These are phyloP conservation scores for Anguilla rostrata DNA, from an alignment of 2,113 vertebrate species.

Conservation along the genomic window DNA sequence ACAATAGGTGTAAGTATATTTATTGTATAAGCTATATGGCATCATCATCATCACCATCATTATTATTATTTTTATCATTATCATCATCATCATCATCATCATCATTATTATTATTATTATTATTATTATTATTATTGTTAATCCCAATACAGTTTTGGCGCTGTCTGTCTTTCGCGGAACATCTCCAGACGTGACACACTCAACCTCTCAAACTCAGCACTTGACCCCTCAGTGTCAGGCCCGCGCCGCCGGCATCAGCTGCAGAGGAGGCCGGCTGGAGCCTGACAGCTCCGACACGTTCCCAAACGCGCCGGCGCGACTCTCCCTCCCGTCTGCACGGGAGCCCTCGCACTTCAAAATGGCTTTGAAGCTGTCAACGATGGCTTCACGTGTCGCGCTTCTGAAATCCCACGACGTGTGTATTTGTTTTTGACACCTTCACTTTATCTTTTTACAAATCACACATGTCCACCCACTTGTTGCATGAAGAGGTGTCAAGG, in stretches of 20 bases:
- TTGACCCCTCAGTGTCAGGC: no score
- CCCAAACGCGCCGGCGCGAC: conserved; percentile 18
- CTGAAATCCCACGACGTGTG: conserved; percentile 33
- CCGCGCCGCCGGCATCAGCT: not conserved
- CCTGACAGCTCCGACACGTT: conserved; percentile 19
- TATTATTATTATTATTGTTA: no score
- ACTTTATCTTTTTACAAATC: conserved; percentile 10
- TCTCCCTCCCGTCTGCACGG: conserved; percentile 35
- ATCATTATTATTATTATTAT: no score
- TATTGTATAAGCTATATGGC: conserved; percentile 33
- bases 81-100: no score
- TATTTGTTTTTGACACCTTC: conserved; percentile 33
- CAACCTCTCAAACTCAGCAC: no score
- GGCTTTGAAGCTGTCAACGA: conserved; percentile 43
- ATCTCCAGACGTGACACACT: no score
- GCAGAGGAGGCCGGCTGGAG: conserved; percentile 7
- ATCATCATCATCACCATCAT: not conserved
- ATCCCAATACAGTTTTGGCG: no score
- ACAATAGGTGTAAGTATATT: conserved; percentile 35
- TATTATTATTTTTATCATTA: no score
- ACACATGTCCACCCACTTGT: conserved; percentile 19
- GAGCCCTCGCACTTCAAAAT: conserved; percentile 22
- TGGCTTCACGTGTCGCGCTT: conserved; percentile 33
- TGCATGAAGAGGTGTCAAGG: not conserved
- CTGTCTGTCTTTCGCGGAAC: no score